These are phyloP conservation scores for Arge pagana DNA, from an alignment of 2,888 invertebrate genomes.

Conservation along the genomic window DNA sequence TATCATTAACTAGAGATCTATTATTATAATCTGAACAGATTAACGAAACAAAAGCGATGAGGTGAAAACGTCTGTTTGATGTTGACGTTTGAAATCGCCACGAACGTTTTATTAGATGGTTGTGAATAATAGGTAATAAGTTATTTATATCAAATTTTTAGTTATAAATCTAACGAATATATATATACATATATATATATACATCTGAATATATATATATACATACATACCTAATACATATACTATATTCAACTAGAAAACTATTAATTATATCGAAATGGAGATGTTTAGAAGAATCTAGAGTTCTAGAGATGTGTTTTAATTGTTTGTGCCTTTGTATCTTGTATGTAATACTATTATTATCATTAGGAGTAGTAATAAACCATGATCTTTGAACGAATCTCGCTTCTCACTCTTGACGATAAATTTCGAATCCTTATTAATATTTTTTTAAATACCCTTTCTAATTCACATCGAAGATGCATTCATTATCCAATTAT, in stretches of 20 bases:
- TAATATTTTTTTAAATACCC: no score
- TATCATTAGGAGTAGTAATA: no score
- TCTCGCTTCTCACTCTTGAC: no score
- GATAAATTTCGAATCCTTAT: no score
- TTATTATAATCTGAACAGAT: no score
- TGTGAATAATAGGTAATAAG: constrained; percentile 47
- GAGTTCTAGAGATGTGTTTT: constrained; percentile 37
- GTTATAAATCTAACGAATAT: constrained; percentile 3
- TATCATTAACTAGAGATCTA: no score
- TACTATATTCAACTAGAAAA: background rate
- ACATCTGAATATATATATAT: background rate
- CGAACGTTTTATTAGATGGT: constrained; percentile 39
- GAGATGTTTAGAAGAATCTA: constrained; percentile 31
- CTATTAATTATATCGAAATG: constrained; percentile 6
- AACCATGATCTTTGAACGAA: no score
- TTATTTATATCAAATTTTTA: constrained; percentile 40
- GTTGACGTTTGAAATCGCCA: constrained; percentile 25
- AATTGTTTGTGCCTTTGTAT: constrained; percentile 53
- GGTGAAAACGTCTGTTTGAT: constrained; percentile 27
- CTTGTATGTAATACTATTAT: constrained; percentile 41
- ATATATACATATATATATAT: background rate
- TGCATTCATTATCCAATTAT: no score
- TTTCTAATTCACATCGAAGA: no score
- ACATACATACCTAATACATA: background rate
- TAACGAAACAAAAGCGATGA: constrained; percentile 1